Evolutionary conservation across 2,888 invertebrate species (phyloP).

Genomic region (Nomada fabriciana): DNA sequence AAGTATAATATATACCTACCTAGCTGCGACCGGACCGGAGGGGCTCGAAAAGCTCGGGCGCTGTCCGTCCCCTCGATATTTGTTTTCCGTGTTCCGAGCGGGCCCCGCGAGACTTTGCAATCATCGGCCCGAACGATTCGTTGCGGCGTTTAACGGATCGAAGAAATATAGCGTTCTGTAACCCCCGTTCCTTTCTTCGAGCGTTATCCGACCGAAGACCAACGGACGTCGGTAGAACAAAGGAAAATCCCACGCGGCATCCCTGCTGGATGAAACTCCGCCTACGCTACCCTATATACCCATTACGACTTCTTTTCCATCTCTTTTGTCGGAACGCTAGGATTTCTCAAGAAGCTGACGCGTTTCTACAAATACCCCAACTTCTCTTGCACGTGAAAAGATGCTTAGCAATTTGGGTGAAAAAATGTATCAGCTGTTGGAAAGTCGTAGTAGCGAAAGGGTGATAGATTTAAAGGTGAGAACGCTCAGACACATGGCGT

Average conservation of each 20-base stretch:
- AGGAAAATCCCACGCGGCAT: constrained; percentile 64
- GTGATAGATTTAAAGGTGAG: background rate
- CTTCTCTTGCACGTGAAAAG: background rate
- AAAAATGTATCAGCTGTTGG: background rate
- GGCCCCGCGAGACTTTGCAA: constrained; percentile 15
- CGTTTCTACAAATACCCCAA: constrained; percentile 2
- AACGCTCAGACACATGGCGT: constrained; percentile 44
- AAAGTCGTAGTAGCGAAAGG: background rate
- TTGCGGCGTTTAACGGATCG: constrained; percentile 75
- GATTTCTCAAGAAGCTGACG: constrained; percentile 41
- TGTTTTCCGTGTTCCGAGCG: constrained; percentile 8
- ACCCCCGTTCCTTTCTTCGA: constrained; percentile 30
- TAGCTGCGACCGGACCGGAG: too few relatives aligned
- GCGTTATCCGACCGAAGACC: constrained; percentile 27
- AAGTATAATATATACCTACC: too few relatives aligned
- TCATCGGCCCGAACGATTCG: constrained; percentile 71
- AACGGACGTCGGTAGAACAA: constrained; percentile 68
- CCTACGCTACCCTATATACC: constrained; percentile 71
- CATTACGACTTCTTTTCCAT: constrained; percentile 75
- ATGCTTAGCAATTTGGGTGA: too few relatives aligned
- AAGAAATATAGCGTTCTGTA: constrained; percentile 60
- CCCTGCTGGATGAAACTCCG: constrained; percentile 68
- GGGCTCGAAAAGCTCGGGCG: background rate
- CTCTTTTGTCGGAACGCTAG: constrained; percentile 72
- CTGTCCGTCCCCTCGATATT: constrained; percentile 4